Base-by-base conservation (phyloP, 1,140 invertebrate genomes). In the Babylonia areolata region DNA sequence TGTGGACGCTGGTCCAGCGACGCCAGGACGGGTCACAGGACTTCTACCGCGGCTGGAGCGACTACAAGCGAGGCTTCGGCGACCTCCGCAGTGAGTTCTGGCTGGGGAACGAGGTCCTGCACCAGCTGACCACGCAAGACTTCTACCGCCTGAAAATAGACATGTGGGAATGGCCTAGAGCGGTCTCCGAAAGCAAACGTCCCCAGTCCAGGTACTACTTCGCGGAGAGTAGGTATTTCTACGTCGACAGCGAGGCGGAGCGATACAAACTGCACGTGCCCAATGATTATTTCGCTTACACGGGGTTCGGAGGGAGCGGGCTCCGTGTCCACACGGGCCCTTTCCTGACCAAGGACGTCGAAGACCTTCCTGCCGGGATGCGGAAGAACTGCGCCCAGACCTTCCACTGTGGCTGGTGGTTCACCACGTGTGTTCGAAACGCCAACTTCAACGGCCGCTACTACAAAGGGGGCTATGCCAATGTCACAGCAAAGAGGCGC, bases 61-160 rank as follows among this genome's bases (percentile, higher is more conserved):
- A 98, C 90, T 99, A 99, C 93, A 98, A 98, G 93, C 97, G 97
- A 89, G 98, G 98, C 23, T 99, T 99, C 92, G 98, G 98, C 1
- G 97, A 98, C 93, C 97, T 97, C 0, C 96, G 96, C 33, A 96
- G 97, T 87, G 93, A 95, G 73, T 94, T 92, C 87, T 95, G 95
- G 95, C 77, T 95, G 0, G 95, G 95, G 33, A 94, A 95, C 81
- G 94, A 95, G 37, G 86, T 93, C 69, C 85, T 95, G 6, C 93
- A 95, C 88, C 87, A 88, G 12, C 88, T 94, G 78, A 95, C 94
- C 5, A 91, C 91, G 54, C 87, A 91, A 40, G 89, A 89, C 11
- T 88, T 89, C 31, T 96, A 96, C 85, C 95, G 96, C 81, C 90
- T 97, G 75, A 90, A 95, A 64, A 95, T 97, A 33, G 95, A 96